A percentile compares a stretch with the other conserved stretches of the same genome.
phyloP scores from a whole-genome alignment of 2,888 invertebrate species.

The Panopea generosa region DNA sequence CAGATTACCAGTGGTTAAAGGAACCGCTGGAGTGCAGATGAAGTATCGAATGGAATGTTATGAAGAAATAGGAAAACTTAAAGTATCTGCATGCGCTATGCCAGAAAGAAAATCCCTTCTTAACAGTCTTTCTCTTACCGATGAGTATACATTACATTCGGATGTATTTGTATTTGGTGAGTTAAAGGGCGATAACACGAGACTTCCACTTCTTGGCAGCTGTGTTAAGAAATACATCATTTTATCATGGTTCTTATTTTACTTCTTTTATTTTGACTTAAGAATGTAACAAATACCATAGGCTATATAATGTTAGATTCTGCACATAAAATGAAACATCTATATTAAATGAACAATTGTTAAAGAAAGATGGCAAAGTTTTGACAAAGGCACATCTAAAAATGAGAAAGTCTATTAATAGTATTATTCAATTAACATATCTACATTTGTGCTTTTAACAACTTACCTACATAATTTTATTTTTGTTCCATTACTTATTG shows the following conservation, averaged over 20 bases:
- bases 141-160: constrained; percentile 38
- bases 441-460: too few species aligned
- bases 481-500: too few species aligned
- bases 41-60: constrained; percentile 49
- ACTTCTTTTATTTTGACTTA: too few species aligned
- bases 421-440: too few species aligned
- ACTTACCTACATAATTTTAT: too few species aligned
- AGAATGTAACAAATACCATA: too few species aligned
- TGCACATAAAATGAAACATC: too few species aligned
- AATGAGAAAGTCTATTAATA: too few species aligned
- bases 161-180: constrained; percentile 49
- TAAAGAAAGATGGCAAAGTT: too few species aligned
- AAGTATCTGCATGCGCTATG: constrained; percentile 50
- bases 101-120: constrained; percentile 34
- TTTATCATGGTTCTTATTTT: not conserved
- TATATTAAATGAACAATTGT: too few species aligned
- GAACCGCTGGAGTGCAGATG: constrained; percentile 39
- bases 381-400: too few species aligned
- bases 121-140: constrained; percentile 40
- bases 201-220: not conserved
- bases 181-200: not conserved
- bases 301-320: too few species aligned
- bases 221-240: not conserved
- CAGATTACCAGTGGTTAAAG: constrained; percentile 48
- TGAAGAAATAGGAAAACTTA: constrained; percentile 35